Conservation (phyloP, 2,113 vertebrate genomes). For the Oenanthe oenanthe region DNA sequence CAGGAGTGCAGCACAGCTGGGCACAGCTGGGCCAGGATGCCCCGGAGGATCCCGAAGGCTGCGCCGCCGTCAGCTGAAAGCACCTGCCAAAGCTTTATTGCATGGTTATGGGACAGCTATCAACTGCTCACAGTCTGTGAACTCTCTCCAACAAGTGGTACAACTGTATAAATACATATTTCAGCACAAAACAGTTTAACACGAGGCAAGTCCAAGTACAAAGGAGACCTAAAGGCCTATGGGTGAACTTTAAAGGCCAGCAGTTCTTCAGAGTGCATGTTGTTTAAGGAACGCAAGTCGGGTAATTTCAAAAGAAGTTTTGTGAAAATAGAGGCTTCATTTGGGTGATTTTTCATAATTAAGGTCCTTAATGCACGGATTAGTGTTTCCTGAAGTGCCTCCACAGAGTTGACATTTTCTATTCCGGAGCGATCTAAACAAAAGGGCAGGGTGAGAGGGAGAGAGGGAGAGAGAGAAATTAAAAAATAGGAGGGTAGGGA, state of each 20-base stretch:
- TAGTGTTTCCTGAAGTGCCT: constrained; percentile 94
- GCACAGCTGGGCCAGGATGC: constrained; percentile 24
- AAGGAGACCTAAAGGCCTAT: constrained; percentile 77
- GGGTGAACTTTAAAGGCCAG: constrained; percentile 97
- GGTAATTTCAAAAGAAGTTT: constrained; percentile 96
- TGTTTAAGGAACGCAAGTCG: constrained; percentile 97
- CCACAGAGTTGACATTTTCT: constrained; percentile 91
- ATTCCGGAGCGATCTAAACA: constrained; percentile 92
- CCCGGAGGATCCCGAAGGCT: background rate
- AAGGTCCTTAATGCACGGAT: constrained; percentile 92
- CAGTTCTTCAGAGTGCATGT: constrained; percentile 98
- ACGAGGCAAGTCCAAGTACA: constrained; percentile 60
- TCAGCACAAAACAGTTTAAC: constrained; percentile 73
- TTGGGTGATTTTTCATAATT: constrained; percentile 93
- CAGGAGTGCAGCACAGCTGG: constrained; percentile 45
- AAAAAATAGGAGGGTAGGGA: background rate
- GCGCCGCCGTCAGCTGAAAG: background rate
- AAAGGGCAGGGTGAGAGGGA: background rate
- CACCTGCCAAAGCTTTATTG: constrained; percentile 64
- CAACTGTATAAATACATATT: constrained; percentile 72
- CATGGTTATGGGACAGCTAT: constrained; percentile 59
- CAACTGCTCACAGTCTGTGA: constrained; percentile 37
- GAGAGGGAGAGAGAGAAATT: background rate
- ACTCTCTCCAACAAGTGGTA: constrained; percentile 50
- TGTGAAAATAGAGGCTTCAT: constrained; percentile 93